These are phyloP conservation scores for Caenorhabditis uteleia DNA, from an alignment of 2,888 invertebrate genomes.

Conservation along the genomic window DNA sequence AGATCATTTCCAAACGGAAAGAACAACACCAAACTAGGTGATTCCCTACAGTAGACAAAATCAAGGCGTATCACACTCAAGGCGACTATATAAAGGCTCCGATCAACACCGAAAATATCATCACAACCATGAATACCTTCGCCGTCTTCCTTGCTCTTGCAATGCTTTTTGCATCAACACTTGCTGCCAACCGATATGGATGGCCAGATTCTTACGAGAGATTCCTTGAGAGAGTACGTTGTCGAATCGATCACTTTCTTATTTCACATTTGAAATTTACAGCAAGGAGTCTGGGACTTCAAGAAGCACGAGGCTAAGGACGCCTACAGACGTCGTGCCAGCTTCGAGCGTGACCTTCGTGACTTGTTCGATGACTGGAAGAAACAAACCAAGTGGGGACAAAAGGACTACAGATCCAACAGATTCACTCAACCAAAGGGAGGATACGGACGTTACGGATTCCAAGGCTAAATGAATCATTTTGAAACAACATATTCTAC, in stretches of 20 bases:
- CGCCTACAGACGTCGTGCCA: constrained; percentile 13
- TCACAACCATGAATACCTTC: constrained; percentile 25
- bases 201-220: constrained; percentile 35
- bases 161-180: constrained; percentile 17
- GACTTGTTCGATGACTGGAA: constrained; percentile 38
- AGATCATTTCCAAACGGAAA: too few species aligned
- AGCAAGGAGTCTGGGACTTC: constrained; percentile 41
- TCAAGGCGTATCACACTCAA: not conserved
- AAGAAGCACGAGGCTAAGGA: constrained; percentile 22
- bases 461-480: constrained; percentile 37
- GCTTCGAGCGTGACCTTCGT: constrained; percentile 31
- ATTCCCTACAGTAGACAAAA: too few species aligned
- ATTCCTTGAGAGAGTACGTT: constrained; percentile 39
- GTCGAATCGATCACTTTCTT: not conserved
- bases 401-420: constrained; percentile 27
- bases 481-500: too few species aligned
- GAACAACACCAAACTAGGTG: too few species aligned
- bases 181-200: constrained; percentile 31
- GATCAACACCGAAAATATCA: too few species aligned
- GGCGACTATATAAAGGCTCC: too few species aligned
- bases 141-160: constrained; percentile 26
- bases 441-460: constrained; percentile 34
- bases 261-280: constrained; percentile 2
- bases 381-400: constrained; percentile 32
- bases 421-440: constrained; percentile 16